These are phyloP conservation scores for Bugulina stolonifera DNA, from an alignment of 2,888 invertebrate genomes.

Conservation along the genomic window DNA sequence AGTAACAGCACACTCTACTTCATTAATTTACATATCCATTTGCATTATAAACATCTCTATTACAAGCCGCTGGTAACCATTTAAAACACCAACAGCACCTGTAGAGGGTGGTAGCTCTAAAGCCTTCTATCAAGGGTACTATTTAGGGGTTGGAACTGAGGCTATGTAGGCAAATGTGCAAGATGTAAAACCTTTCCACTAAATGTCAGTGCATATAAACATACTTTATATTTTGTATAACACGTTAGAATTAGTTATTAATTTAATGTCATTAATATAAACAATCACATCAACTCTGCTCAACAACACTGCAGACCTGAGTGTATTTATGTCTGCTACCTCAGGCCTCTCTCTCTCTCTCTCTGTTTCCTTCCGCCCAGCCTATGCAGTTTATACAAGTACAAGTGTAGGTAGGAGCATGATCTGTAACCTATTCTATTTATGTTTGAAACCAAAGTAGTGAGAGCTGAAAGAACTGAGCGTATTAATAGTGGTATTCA, in stretches of 20 bases:
- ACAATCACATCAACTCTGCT: neutral
- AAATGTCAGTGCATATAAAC: neutral
- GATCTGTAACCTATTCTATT: too few species aligned
- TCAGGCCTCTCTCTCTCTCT: too few species aligned
- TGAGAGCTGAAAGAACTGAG: too few species aligned
- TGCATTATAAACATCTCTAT: neutral
- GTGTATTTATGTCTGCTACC: too few species aligned
- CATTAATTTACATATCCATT: neutral
- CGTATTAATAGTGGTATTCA: too few species aligned
- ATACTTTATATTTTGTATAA: neutral
- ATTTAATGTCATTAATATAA: neutral
- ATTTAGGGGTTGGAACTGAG: neutral
- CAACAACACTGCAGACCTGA: too few species aligned
- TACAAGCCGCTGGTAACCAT: neutral
- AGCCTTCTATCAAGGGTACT: neutral
- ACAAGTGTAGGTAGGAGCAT: too few species aligned
- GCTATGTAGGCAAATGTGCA: neutral
- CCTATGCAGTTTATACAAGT: too few species aligned
- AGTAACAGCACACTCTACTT: neutral
- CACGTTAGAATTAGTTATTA: neutral
- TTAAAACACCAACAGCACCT: too few species aligned
- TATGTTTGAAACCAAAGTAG: too few species aligned
- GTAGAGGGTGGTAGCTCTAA: neutral
- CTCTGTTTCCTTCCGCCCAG: too few species aligned
- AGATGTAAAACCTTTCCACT: neutral